Evolutionary conservation across 2,113 vertebrate species (phyloP), one percentile per base, ranked within the genome.

Genomic region (Jaculus jaculus): DNA sequence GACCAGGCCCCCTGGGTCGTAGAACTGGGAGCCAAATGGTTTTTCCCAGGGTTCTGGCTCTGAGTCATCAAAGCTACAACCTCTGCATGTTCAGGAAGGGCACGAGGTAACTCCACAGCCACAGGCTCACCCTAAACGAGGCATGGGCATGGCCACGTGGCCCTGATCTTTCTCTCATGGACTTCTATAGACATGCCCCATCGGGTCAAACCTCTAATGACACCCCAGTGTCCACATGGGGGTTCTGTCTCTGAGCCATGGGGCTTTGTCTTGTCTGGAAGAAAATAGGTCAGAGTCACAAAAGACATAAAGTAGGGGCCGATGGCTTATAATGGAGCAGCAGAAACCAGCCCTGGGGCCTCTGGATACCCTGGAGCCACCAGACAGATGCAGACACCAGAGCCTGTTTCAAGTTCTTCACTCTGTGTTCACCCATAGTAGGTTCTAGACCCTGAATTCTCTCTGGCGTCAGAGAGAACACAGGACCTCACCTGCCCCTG

Each of bases 61-160:
- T n/a, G 32, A 7, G 1, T 34, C 47, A 63, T 23, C 26, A 68
- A 13, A 8, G 4, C 65, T 28, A 5, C 3, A 13, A n/a, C 17
- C 30, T 24, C 9, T 2, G 0, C 6, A 17, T 4, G 39, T 61
- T 79, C 24, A 13, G 77, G 13, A 51, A 32, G 54, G 28, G 54
- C 42, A 18, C 10, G 74, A 77, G 72, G 20, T 13, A 32, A 82
- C 32, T 24, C 24, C 10, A 7, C 24, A 73, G 73, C 61, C 71
- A 39, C 42, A 16, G 54, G 47, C 8, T 66, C 3, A 1, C 37
- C 0, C 1, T 0, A 5, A 23, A 2, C 20, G 3, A 5, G 39
- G 7, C 39, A 0, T 0, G 0, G 4, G 66, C 34, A 0, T 0
- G 0, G 4, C 72, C 0, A 1, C 8, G 13, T 2, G 7, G 30